phyloP scores from a whole-genome alignment of 2,113 vertebrate genomes.

The Podiceps cristatus region DNA sequence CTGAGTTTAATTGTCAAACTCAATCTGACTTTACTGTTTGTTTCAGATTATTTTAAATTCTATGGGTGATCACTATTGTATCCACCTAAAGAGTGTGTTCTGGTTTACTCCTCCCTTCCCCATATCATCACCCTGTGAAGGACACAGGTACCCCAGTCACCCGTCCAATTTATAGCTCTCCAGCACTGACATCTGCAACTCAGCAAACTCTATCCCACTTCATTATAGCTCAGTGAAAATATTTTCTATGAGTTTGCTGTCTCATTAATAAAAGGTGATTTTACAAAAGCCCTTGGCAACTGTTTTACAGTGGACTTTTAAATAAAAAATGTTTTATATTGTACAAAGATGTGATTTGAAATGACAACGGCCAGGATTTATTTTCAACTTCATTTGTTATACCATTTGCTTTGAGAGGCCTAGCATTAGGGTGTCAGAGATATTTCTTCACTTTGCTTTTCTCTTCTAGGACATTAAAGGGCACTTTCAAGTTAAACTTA shows the following conservation, averaged over 20 bases:
- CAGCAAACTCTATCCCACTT: neutral
- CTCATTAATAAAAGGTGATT: rapidly evolving
- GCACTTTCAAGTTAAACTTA: slow-evolving; percentile 70
- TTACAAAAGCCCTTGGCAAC: neutral
- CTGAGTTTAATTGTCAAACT: neutral
- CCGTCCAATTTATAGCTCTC: neutral
- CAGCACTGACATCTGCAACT: neutral
- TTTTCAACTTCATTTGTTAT: neutral
- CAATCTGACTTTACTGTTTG: neutral
- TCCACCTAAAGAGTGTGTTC: neutral
- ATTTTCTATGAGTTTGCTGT: neutral
- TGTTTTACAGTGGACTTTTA: neutral
- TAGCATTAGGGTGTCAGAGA: slow-evolving; percentile 9
- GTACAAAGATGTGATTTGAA: neutral
- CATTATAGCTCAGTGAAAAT: neutral
- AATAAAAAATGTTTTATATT: neutral
- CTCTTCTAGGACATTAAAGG: slow-evolving; percentile 61
- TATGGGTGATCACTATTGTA: neutral
- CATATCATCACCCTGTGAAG: neutral
- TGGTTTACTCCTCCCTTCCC: neutral
- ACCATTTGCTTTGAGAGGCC: neutral
- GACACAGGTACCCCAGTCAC: neutral
- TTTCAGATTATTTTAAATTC: neutral
- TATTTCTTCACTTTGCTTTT: slow-evolving; percentile 59
- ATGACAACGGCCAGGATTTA: neutral